Percentiles rank a stretch among this genome's conserved stretches.
phyloP scores from a whole-genome alignment of 2,113 vertebrate genomes.

The Phaethon lepturus region DNA sequence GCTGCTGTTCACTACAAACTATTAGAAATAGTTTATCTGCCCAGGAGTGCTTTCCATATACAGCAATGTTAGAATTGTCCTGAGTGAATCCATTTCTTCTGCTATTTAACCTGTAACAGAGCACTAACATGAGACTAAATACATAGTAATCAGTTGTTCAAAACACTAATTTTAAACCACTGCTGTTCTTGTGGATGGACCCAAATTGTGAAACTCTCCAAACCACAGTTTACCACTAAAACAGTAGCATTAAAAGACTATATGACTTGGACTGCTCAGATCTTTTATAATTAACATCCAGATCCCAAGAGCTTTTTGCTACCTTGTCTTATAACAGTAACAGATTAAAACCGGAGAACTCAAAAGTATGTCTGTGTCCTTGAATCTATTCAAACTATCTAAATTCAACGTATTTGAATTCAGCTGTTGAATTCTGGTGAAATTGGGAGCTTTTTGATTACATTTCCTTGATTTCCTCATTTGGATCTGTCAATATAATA shows the following conservation, averaged over 20 bases:
- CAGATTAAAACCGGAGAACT: background rate
- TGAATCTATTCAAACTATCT: background rate
- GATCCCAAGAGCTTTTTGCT: background rate
- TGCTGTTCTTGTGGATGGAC: background rate
- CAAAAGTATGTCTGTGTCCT: background rate
- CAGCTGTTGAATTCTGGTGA: background rate
- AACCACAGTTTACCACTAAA: background rate
- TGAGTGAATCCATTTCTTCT: background rate
- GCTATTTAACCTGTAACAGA: background rate
- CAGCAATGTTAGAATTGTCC: background rate
- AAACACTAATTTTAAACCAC: background rate
- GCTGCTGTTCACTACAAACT: background rate
- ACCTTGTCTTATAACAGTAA: background rate
- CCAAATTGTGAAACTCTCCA: background rate
- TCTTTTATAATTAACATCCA: background rate
- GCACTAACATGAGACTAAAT: background rate
- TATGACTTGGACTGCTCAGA: background rate
- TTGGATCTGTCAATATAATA: background rate
- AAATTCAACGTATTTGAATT: background rate
- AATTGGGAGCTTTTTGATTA: background rate
- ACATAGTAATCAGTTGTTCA: background rate
- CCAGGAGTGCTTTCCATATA: background rate
- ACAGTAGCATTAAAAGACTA: background rate
- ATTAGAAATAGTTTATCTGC: background rate
- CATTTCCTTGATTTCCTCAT: background rate